Base-by-base conservation (phyloP, 2,888 invertebrate genomes). In the Tyria jacobaeae region DNA sequence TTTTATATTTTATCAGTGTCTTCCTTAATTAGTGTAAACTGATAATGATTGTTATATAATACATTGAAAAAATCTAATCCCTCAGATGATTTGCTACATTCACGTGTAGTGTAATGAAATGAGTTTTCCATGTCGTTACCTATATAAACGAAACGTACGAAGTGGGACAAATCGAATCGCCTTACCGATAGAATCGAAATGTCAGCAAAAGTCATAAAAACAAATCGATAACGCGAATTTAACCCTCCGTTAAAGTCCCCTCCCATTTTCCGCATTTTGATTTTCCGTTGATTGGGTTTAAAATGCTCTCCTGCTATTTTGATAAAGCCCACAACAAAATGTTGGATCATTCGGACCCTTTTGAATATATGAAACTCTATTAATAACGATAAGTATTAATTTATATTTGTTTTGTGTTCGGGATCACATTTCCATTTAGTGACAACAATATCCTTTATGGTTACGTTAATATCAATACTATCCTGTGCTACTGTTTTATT, bases 211-310 rank as follows among this genome's bases (percentile, higher is more conserved):
- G 86, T 91, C 88, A 91, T 91, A 90, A 89, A 90, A 90, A 89
- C 89, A 88, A 92, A 92, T 92, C 92, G 91, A 92, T 93, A 88
- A 87, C 86, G 84, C 78, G 87, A 89, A 87, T 90, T 91, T 91
- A 91, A 91, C 92, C 93, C 91, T 92, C 92, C 87, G 89, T 89
- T 89, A 80, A 83, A 87, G 85, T 80, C 85, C 91, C 91, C 88
- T 88, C 81, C 86, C 81, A 90, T 93, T 92, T 92, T 91, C 91
- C 91, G 92, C 91, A 83, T 92, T 93, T 92, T 92, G 92, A 92
- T 92, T 94, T 92, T 90, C 89, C 87, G 79, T 90, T 91, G 91
- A 92, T 93, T 92, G 90, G 88, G 91, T 92, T 92, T 91, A 92
- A 92, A 93, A 90, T 90, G 87, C 87, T 88, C 88, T 85, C 84